Evolutionary conservation across 1,140 invertebrate genomes (phyloP).

Genomic region (Pentalonia nigronervosa): DNA sequence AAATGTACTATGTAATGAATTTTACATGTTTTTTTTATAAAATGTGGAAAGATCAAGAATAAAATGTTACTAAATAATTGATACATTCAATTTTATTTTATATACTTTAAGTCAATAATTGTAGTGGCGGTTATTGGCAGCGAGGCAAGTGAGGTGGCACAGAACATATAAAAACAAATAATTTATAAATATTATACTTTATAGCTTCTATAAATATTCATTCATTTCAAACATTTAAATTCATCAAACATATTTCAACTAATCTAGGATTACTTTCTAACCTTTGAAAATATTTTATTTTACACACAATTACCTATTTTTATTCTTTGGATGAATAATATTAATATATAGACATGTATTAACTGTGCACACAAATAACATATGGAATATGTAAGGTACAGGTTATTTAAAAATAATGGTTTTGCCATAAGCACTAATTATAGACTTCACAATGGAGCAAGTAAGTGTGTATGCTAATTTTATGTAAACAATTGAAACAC

Average conservation of each 20-base stretch:
- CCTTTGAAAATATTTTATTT: constrained; percentile 1
- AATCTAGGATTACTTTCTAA: neutral
- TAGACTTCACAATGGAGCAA: neutral
- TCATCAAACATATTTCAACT: neutral
- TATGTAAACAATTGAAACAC: neutral
- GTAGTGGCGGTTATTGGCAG: neutral
- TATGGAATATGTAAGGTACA: neutral
- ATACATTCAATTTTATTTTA: neutral
- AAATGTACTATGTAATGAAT: neutral
- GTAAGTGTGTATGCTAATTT: neutral
- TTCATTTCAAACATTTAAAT: neutral
- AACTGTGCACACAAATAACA: neutral
- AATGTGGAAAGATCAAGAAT: neutral
- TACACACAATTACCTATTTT: neutral
- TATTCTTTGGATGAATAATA: neutral
- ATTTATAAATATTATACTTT: constrained; percentile 15
- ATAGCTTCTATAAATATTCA: neutral
- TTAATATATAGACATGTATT: neutral
- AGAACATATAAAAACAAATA: neutral
- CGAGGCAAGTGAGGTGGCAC: neutral
- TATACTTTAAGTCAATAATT: neutral
- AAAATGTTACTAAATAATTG: neutral
- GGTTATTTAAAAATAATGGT: neutral
- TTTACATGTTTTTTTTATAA: neutral
- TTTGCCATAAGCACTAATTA: neutral